Evolutionary conservation across 2,888 invertebrate genomes (phyloP).

Genomic region (Pristionchus maxplancki): DNA sequence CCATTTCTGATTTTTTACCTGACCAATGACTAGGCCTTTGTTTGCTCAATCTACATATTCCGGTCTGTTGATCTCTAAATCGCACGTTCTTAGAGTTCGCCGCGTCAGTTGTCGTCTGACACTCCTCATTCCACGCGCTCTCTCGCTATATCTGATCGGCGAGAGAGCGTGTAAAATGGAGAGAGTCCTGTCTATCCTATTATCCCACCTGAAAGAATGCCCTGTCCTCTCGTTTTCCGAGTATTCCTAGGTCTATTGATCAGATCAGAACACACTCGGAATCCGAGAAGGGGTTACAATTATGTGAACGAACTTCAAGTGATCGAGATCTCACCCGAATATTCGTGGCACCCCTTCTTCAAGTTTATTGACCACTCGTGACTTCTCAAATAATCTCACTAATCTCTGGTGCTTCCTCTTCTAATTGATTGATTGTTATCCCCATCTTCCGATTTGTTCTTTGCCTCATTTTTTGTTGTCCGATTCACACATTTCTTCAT

Average conservation of each 20-base stretch:
- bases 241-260: not conserved
- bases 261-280: too few species aligned
- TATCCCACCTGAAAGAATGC: not conserved
- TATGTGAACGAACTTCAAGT: too few species aligned
- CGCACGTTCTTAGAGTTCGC: not conserved
- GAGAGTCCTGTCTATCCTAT: not conserved
- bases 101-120: conserved; percentile 30
- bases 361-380: not conserved
- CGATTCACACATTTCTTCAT: too few species aligned
- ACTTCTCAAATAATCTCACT: not conserved
- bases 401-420: not conserved
- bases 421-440: conserved; percentile 4
- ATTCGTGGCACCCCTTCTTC: too few species aligned
- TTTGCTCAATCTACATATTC: too few species aligned
- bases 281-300: too few species aligned
- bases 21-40: too few species aligned
- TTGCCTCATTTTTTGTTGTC: not conserved
- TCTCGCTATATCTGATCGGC: too few species aligned
- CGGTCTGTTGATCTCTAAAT: not conserved
- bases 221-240: not conserved
- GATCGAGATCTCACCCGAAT: too few species aligned
- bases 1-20: too few species aligned
- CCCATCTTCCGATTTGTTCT: not conserved
- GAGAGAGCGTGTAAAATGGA: too few species aligned
- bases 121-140: too few species aligned